Evolutionary conservation across 37 sponge, comb jelly and placozoan genomes (phyloP), one percentile per base, ranked within the genome.

Genomic region (Halichondria panicea): DNA sequence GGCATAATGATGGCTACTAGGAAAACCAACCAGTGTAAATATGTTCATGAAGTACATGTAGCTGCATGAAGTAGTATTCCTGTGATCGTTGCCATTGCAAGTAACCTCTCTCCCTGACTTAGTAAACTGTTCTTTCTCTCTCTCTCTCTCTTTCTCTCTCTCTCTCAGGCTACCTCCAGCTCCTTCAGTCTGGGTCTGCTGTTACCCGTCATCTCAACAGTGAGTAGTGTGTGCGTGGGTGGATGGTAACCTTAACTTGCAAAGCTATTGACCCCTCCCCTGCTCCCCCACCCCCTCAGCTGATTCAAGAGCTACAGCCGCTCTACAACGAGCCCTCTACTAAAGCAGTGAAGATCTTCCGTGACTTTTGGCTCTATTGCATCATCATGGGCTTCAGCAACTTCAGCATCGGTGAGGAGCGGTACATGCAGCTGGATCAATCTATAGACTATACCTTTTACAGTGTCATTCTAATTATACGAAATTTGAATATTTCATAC

Each of bases 321-420:
- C 69, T 83, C 22, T 5, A 48, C 21, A 42, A 54, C 8, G n/a
- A n/a, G n/a, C 84, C 89, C 0, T 46, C 81, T 0, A 30, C 57
- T 25, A 62, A 42, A 54, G 76, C 41, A 8, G 43, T 87, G 44
- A 80, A 81, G 45, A 81, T 95, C 55, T 97, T 95, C 84, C 79
- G 93, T 52, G 98, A 97, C 76, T 97, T 97, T 71, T 97, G 98
- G 98, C 79, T 95, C 74, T 89, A 89, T 71, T 89, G 93, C 67
- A 80, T 94, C 61, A 85, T 97, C 65, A 79, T 92, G 81, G 96
- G 93, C 36, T 92, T 97, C 69, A 88, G 83, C 75, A 77, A 87
- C 12, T 55, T 71, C 24, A 62, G 78, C 44, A 78, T 66, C 21
- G 79, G 87, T 86, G n/a, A 52, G 9, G 13, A 18, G 50, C 50